These are phyloP conservation scores for Solenopsis fugax DNA, from an alignment of 1,140 invertebrate genomes.

Conservation along the genomic window DNA sequence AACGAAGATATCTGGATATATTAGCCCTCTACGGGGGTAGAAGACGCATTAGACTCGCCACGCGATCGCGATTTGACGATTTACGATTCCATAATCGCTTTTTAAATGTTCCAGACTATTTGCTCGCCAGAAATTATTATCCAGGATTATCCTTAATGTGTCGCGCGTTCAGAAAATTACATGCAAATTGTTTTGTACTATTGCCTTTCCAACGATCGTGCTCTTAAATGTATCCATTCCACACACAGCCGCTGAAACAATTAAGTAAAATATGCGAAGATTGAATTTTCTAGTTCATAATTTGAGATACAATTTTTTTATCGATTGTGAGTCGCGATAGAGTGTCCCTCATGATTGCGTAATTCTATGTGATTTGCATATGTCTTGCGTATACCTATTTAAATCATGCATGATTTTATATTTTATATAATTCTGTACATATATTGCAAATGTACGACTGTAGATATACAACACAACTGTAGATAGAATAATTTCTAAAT, in stretches of 20 bases:
- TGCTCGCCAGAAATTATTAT: constrained; percentile 1
- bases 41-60: background rate
- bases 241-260: constrained; percentile 2
- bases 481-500: no score
- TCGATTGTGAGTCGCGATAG: constrained; percentile 4
- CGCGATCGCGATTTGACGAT: constrained; percentile 40
- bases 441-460: background rate
- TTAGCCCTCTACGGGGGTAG: background rate
- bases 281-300: constrained; percentile 6
- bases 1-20: constrained; percentile 30
- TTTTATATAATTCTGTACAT: background rate
- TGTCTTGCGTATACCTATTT: no score
- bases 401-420: background rate
- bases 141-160: constrained; percentile 38
- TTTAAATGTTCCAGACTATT: constrained; percentile 43
- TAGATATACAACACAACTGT: no score
- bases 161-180: constrained; percentile 51
- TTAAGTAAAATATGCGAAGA: constrained; percentile 17
- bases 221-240: constrained; percentile 14
- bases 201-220: constrained; percentile 6
- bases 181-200: constrained; percentile 38
- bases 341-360: background rate
- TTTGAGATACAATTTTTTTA: background rate
- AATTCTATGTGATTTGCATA: background rate
- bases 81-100: constrained; percentile 37